Conservation (phyloP, 2,113 vertebrate genomes). For the Leptobrachium ailaonicum region DNA sequence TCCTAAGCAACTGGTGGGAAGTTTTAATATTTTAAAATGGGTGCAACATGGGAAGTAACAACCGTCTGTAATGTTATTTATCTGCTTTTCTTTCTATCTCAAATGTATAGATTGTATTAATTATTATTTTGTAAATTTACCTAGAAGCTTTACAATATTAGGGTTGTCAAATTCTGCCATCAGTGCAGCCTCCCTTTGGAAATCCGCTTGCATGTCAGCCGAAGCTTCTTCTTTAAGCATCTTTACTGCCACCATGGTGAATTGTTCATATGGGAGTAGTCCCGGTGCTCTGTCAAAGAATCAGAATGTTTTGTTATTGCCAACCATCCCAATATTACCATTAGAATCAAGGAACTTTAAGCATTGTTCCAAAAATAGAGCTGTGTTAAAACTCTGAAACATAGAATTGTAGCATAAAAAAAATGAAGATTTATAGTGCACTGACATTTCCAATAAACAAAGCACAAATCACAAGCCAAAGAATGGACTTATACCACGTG, state of each 20-base stretch:
- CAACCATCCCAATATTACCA: background rate
- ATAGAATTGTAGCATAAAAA: too few species aligned
- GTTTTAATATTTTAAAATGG: too few species aligned
- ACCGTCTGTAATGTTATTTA: too few species aligned
- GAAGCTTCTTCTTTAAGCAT: slow-evolving; percentile 98
- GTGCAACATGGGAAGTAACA: too few species aligned
- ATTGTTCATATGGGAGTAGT: slow-evolving; percentile 80
- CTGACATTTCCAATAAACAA: too few species aligned
- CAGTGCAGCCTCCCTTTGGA: slow-evolving; percentile 94
- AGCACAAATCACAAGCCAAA: too few species aligned
- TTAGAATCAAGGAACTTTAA: too few species aligned
- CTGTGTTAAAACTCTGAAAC: too few species aligned
- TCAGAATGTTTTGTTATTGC: background rate
- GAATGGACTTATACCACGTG: too few species aligned
- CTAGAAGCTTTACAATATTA: slow-evolving; percentile 91
- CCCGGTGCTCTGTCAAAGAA: slow-evolving; percentile 79
- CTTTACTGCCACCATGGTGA: slow-evolving; percentile 98
- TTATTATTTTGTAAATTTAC: slow-evolving; percentile 56
- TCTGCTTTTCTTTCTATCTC: background rate
- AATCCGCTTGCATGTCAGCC: slow-evolving; percentile 96
- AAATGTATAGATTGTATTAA: background rate
- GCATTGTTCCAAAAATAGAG: too few species aligned
- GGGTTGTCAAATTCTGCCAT: slow-evolving; percentile 97
- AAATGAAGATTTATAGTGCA: too few species aligned
- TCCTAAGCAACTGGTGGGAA: too few species aligned